Evolutionary conservation across 2,797 vertebrate genomes (phyloP).

Genomic region (Lepidocolaptes lacrymiger): DNA sequence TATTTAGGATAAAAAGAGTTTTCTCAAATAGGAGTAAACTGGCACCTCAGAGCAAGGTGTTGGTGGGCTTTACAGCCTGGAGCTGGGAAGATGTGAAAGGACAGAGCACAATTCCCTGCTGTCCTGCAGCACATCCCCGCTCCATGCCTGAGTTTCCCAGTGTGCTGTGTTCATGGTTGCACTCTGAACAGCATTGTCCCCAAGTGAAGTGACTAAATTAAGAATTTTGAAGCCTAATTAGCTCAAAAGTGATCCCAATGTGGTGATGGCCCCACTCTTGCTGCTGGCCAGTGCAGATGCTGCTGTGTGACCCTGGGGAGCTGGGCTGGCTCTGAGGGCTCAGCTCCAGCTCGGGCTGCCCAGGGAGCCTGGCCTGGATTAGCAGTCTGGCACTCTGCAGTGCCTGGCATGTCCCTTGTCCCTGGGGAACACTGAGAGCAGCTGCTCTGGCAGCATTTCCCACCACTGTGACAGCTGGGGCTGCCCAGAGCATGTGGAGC

Average conservation of each 20-base stretch:
- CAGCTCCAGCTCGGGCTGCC: neutral
- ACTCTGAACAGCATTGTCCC: neutral
- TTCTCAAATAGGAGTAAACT: neutral
- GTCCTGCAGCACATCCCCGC: neutral
- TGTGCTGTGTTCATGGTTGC: neutral
- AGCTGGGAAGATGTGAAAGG: neutral
- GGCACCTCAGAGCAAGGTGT: neutral
- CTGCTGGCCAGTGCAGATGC: neutral
- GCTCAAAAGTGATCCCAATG: accelerated
- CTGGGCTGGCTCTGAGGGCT: neutral
- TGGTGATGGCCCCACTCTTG: neutral
- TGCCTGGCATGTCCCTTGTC: neutral
- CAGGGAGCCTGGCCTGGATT: neutral
- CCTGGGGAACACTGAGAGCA: neutral
- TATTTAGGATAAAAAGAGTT: neutral
- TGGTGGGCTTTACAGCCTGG: neutral
- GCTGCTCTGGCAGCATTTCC: neutral
- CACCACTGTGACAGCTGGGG: neutral
- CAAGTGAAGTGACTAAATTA: neutral
- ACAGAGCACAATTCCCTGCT: accelerated
- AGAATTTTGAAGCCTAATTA: neutral
- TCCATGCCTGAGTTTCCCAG: neutral
- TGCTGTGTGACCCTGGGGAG: neutral
- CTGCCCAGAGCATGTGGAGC: neutral
- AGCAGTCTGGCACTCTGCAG: neutral